Percentiles rank a stretch among this genome's conserved stretches.
Conservation (phyloP, 2,797 vertebrate species). For the Lophura swinhoii region DNA sequence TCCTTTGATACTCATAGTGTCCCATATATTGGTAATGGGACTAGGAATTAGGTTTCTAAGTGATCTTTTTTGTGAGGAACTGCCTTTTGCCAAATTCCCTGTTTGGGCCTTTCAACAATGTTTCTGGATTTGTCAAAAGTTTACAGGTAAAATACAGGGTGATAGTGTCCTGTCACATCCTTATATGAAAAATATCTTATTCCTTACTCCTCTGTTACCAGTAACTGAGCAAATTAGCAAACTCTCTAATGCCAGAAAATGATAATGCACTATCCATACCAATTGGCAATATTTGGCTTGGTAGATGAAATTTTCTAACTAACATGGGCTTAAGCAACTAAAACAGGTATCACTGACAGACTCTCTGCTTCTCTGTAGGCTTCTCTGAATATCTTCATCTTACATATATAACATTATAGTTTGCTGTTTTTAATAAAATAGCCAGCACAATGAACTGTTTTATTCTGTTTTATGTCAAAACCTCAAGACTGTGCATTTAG, state of each 20-base stretch:
- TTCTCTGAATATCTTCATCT: background rate
- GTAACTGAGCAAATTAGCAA: background rate
- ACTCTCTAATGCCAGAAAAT: background rate
- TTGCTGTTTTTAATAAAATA: background rate
- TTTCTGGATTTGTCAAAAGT: background rate
- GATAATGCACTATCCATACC: background rate
- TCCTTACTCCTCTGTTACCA: background rate
- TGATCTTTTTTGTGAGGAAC: background rate
- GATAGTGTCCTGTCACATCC: background rate
- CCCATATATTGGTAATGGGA: background rate
- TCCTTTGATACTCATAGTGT: background rate
- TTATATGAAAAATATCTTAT: background rate
- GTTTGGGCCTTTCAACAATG: background rate
- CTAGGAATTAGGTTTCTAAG: background rate
- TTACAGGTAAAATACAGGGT: background rate
- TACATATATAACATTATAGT: background rate
- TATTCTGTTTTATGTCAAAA: too few relatives aligned
- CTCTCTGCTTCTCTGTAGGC: background rate
- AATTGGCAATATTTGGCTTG: background rate
- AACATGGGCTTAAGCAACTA: background rate
- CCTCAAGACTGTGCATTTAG: background rate
- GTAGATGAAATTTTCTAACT: background rate
- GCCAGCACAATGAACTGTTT: background rate
- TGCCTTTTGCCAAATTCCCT: background rate
- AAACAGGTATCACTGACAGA: background rate